Evolutionary conservation across 2,797 vertebrate species (phyloP).

Genomic region (Anableps anableps): DNA sequence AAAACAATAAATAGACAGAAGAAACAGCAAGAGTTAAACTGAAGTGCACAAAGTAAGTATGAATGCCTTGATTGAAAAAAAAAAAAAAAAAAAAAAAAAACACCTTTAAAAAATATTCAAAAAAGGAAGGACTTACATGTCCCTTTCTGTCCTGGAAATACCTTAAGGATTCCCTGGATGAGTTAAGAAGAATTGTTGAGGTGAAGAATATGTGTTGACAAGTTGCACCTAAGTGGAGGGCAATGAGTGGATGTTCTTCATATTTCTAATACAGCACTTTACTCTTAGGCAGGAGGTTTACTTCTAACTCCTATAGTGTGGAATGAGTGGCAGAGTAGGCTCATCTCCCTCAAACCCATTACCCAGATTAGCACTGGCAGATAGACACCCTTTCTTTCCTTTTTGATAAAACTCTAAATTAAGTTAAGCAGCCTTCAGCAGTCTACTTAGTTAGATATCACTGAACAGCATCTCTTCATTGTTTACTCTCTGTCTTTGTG

Average conservation of each 20-base stretch:
- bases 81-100: background rate
- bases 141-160: background rate
- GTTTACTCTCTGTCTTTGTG: too few species aligned
- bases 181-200: background rate
- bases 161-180: background rate
- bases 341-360: background rate
- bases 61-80: background rate
- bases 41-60: conserved; percentile 5
- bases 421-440: background rate
- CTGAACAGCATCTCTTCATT: background rate
- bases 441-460: background rate
- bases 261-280: background rate
- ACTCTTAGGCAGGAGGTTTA: background rate
- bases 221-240: background rate
- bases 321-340: background rate
- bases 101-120: background rate
- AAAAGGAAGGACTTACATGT: background rate
- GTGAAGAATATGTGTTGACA: background rate
- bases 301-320: background rate
- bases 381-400: background rate
- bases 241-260: background rate
- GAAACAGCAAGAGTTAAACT: conserved; percentile 9
- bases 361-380: background rate
- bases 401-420: background rate
- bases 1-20: conserved; percentile 32